Evolutionary conservation across 2,888 invertebrate species (phyloP).

Genomic region (Caenorhabditis afra): DNA sequence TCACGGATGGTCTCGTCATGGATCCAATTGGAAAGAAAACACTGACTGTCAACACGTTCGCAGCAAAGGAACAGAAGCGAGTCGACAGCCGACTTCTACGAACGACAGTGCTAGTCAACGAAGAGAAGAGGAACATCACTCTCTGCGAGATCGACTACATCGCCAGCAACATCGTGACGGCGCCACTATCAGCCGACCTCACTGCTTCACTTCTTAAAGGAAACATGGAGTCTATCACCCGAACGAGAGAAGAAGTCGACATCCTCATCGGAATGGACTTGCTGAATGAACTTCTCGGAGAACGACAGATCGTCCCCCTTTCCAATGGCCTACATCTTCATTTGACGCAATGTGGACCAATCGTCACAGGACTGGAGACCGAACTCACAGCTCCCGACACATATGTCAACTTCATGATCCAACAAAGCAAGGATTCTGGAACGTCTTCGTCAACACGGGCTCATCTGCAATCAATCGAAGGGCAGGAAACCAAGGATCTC

Average conservation of each 20-base stretch:
- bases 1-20: slow-evolving; percentile 6
- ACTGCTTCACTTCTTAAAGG: not conserved
- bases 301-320: not conserved
- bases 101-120: not conserved
- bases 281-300: slow-evolving; percentile 15
- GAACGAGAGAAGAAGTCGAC: not conserved
- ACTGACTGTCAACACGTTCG: not conserved
- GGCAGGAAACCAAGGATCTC: not conserved
- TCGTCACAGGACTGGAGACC: slow-evolving; percentile 31
- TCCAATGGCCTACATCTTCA: slow-evolving; percentile 16
- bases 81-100: not conserved
- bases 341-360: slow-evolving; percentile 16
- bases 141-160: not conserved
- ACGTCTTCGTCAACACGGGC: not conserved
- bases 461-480: not conserved
- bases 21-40: not conserved
- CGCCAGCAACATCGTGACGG: not conserved
- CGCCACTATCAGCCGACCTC: too few species aligned
- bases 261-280: slow-evolving; percentile 38
- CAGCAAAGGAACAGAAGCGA: not conserved
- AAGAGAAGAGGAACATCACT: not conserved
- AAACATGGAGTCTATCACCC: not conserved
- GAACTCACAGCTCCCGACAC: not conserved
- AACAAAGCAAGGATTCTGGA: too few species aligned
- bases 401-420: not conserved